Percentiles rank a stretch among this genome's conserved stretches.
Evolutionary conservation across 2,113 vertebrate genomes (phyloP).

Genomic region (Hippocampus mohnikei): DNA sequence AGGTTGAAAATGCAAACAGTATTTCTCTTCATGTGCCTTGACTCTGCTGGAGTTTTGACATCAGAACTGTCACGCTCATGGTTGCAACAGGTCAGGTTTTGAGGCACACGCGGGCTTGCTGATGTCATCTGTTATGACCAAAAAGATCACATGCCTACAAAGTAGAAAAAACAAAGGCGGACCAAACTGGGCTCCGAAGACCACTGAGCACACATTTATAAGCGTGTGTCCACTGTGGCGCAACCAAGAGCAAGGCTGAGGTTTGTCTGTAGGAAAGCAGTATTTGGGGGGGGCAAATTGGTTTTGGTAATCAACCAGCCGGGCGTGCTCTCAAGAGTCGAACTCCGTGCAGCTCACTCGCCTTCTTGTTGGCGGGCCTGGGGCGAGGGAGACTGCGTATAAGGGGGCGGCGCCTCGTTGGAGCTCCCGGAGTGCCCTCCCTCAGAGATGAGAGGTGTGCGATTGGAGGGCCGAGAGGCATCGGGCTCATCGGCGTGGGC

Average conservation of each 20-base stretch:
- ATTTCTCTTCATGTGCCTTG: not conserved
- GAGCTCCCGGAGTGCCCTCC: conserved; percentile 57
- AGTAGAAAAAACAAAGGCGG: conserved; percentile 36
- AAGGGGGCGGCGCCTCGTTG: conserved; percentile 77
- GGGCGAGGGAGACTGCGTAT: conserved; percentile 57
- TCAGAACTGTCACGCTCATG: conserved; percentile 8
- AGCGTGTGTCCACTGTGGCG: conserved; percentile 34
- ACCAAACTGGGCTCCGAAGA: conserved; percentile 22
- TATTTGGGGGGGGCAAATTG: conserved; percentile 59
- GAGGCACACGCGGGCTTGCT: conserved; percentile 54
- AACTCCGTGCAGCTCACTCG: conserved; percentile 35
- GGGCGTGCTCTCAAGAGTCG: conserved; percentile 40
- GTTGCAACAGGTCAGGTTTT: conserved; percentile 28
- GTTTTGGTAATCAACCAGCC: conserved; percentile 51
- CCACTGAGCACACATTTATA: conserved; percentile 5
- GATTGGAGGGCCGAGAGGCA: conserved; percentile 41
- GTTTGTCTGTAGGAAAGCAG: conserved; percentile 60
- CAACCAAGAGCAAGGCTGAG: conserved; percentile 58
- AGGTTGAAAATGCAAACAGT: conserved; percentile 7
- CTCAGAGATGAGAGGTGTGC: conserved; percentile 58
- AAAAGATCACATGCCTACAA: conserved; percentile 44
- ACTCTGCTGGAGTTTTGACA: conserved; percentile 6
- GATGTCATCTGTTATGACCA: conserved; percentile 39
- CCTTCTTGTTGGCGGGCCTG: conserved; percentile 24
- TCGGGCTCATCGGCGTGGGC: conserved; percentile 45